Base-by-base conservation (phyloP, 2,888 invertebrate species). In the Mesodorylaimus sp. region DNA sequence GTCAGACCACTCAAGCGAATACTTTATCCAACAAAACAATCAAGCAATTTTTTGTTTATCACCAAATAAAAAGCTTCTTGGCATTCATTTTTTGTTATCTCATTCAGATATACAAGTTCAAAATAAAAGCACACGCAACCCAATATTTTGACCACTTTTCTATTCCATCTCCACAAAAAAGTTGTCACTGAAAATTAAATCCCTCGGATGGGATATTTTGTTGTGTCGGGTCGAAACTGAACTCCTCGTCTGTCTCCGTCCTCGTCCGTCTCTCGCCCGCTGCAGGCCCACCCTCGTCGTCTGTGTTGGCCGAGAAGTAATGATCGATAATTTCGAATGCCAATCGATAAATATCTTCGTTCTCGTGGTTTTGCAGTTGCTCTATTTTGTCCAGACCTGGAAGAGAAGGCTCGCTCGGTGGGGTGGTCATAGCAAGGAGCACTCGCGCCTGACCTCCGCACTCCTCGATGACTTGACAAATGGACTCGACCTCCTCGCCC, bases 261-360 rank as follows among this genome's bases (percentile, higher is more conserved):
- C 36, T 21, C 2, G 47, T 39, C 46, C 25, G n/a, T 19, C 38
- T 1, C 3, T 5, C 39, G 21, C n/a, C n/a, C n/a, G n/a, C n/a
- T n/a, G n/a, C n/a, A n/a, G 16, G 16, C 32, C 16, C 10, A 32
- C 10, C 41, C 21, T 21, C 36, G 5, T n/a, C 5, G 24, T 59
- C 13, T 10, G 48, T 51, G 23, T 50, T 57, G 10, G 64, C 87
- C 10, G 86, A 85, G 72, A 97, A 97, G 76, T 85, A 97, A 69
- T 85, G 83, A 69, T 95, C 95, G 65, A 97, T 93, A 66, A 97
- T 97, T 68, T 93, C 89, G 68, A 87, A 97, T 50, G 97, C 93
- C 74, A 95, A 74, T 75, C 89, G 95, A 73, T 97, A 97, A 60
- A 97, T 93, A 59, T 97, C 95, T 60, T 89, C 82, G 72, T 95